Evolutionary conservation across 53 echinoderm and acorn worm species (phyloP).

Genomic region (Echinarachnius parma): DNA sequence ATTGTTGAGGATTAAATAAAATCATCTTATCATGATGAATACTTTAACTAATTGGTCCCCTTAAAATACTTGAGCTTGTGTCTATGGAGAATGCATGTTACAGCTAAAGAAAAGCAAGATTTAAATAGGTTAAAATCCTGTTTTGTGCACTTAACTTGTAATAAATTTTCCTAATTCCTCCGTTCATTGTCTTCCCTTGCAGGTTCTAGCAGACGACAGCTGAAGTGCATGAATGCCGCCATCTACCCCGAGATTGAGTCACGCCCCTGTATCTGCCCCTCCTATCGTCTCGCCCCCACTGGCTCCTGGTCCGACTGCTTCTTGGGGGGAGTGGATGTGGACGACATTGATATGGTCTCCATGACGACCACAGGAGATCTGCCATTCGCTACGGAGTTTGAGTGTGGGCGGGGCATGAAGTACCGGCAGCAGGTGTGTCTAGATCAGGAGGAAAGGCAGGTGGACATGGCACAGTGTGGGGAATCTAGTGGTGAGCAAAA

Average conservation of each 20-base stretch:
- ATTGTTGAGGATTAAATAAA: no score
- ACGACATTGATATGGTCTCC: constrained; percentile 30
- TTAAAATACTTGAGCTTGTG: no score
- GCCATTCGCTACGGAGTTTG: constrained; percentile 38
- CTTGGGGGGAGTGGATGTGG: constrained; percentile 53
- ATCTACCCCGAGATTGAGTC: constrained; percentile 56
- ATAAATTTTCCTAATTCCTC: no score
- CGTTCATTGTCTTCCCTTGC: neutral
- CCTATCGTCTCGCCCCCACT: constrained; percentile 56
- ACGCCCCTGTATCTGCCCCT: constrained; percentile 66
- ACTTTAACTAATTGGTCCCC: no score
- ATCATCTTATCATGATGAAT: no score
- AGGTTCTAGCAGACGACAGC: constrained; percentile 53
- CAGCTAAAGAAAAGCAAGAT: no score
- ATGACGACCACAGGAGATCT: constrained; percentile 24
- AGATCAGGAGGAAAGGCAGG: constrained; percentile 65
- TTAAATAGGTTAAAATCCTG: no score
- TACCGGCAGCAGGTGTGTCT: constrained; percentile 65
- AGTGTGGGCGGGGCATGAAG: constrained; percentile 65
- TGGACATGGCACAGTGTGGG: constrained; percentile 57
- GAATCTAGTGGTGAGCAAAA: constrained; percentile 50
- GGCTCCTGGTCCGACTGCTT: constrained; percentile 83
- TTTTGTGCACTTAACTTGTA: no score
- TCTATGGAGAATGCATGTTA: no score
- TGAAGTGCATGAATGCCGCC: constrained; percentile 47